Conservation (phyloP, 1,140 invertebrate genomes). For the Drosophila lini region DNA sequence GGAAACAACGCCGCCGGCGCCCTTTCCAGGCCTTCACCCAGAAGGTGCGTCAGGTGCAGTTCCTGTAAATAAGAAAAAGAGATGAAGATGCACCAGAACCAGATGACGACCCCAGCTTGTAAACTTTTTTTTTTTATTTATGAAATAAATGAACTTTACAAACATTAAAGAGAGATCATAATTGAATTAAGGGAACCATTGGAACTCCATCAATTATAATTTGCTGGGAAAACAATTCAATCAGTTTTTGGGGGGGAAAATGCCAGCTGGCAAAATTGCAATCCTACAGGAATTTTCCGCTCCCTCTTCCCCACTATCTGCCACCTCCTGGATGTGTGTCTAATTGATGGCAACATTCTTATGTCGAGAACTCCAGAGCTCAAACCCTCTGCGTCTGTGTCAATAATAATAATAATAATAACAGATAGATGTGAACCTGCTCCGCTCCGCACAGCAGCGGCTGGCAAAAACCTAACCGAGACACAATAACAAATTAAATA, state of each 20-base stretch:
- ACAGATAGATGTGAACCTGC: conserved; percentile 25
- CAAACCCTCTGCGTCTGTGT: conserved; percentile 12
- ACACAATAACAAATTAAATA: conserved; percentile 81
- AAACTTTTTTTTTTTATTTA: conserved; percentile 2
- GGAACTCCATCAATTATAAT: conserved; percentile 66
- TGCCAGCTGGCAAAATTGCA: conserved; percentile 21
- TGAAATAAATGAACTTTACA: neutral
- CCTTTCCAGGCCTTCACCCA: neutral
- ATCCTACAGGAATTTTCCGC: conserved; percentile 1
- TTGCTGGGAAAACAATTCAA: conserved; percentile 67
- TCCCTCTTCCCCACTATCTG: neutral
- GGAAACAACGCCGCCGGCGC: neutral
- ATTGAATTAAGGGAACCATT: conserved; percentile 19
- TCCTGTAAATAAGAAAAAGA: conserved; percentile 2
- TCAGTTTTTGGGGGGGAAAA: conserved; percentile 15
- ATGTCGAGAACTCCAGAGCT: neutral
- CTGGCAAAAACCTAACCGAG: conserved; percentile 15
- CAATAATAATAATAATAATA: conserved; percentile 49
- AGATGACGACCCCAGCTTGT: neutral
- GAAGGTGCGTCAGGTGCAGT: conserved; percentile 23
- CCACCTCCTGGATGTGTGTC: conserved; percentile 19
- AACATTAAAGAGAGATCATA: neutral
- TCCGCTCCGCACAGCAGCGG: neutral
- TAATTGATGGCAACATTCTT: conserved; percentile 70
- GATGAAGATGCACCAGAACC: neutral